phyloP scores from a whole-genome alignment of 35 echinoderm and acorn worm genomes.

The Eucidaris tribuloides region DNA sequence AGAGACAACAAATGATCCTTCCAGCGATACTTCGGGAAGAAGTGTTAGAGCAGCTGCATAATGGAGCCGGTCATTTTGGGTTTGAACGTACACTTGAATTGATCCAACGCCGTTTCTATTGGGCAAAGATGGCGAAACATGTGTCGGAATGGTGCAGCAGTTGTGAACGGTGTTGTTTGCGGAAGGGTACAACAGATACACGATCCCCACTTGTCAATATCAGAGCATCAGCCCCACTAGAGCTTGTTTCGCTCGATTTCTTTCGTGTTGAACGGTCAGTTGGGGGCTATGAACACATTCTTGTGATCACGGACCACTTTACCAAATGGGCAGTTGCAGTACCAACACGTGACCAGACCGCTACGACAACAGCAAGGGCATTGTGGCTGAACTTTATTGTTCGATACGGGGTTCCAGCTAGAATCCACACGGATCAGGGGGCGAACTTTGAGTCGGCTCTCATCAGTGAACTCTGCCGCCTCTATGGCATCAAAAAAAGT shows the following conservation, averaged over 20 bases:
- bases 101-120: conserved; percentile 30
- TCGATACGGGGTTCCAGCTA: conserved; percentile 32
- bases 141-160: background rate
- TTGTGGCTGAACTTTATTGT: conserved; percentile 48
- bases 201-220: conserved; percentile 50
- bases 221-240: conserved; percentile 43
- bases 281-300: conserved; percentile 63
- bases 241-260: conserved; percentile 52
- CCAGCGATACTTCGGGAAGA: background rate
- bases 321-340: conserved; percentile 75
- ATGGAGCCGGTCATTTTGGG: conserved; percentile 55
- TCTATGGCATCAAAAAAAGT: conserved; percentile 4
- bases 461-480: conserved; percentile 44
- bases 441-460: conserved; percentile 42
- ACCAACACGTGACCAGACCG: conserved; percentile 55
- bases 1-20: conserved; percentile 38
- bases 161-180: conserved; percentile 37
- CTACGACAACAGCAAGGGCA: conserved; percentile 39
- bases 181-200: conserved; percentile 8
- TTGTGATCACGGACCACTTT: conserved; percentile 75
- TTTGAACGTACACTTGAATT: conserved; percentile 34
- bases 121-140: conserved; percentile 38
- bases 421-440: conserved; percentile 62
- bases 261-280: conserved; percentile 40
- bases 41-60: conserved; percentile 29